Evolutionary conservation across 2,113 vertebrate genomes (phyloP).

Genomic region (Neolamprologus variostigma): DNA sequence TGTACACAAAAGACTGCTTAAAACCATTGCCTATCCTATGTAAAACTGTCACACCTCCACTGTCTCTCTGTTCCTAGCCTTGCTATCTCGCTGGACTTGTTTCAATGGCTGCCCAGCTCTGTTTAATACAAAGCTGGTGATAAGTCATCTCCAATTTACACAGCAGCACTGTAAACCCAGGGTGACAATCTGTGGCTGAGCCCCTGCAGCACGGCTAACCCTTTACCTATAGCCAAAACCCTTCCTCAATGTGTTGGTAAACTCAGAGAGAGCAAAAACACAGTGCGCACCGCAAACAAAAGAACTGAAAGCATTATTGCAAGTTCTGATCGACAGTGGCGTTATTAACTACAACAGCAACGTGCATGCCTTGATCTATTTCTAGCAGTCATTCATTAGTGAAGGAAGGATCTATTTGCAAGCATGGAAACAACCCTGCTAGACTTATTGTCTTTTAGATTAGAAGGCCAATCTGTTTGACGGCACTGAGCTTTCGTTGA

Average conservation of each 20-base stretch:
- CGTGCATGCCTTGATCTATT: background rate
- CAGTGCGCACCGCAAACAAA: background rate
- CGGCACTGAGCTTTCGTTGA: background rate
- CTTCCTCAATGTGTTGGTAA: background rate
- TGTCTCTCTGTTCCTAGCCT: background rate
- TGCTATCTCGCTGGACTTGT: background rate
- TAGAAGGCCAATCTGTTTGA: background rate
- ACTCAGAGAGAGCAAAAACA: background rate
- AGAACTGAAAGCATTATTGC: background rate
- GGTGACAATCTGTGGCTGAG: constrained; percentile 42
- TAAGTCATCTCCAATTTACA: constrained; percentile 64
- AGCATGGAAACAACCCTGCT: background rate
- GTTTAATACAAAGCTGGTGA: constrained; percentile 36
- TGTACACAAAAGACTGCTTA: background rate
- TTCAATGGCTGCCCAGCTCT: constrained; percentile 15
- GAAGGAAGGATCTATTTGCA: background rate
- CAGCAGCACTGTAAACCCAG: constrained; percentile 39
- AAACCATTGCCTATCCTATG: background rate
- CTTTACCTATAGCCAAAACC: constrained; percentile 4
- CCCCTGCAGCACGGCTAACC: background rate
- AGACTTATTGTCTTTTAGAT: background rate
- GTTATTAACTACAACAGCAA: background rate
- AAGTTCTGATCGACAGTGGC: background rate
- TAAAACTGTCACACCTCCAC: background rate
- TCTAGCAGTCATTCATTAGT: background rate